Percentiles rank a stretch among this genome's conserved stretches.
phyloP scores from a whole-genome alignment of 2,888 invertebrate species.

The Apotomis capreana region DNA sequence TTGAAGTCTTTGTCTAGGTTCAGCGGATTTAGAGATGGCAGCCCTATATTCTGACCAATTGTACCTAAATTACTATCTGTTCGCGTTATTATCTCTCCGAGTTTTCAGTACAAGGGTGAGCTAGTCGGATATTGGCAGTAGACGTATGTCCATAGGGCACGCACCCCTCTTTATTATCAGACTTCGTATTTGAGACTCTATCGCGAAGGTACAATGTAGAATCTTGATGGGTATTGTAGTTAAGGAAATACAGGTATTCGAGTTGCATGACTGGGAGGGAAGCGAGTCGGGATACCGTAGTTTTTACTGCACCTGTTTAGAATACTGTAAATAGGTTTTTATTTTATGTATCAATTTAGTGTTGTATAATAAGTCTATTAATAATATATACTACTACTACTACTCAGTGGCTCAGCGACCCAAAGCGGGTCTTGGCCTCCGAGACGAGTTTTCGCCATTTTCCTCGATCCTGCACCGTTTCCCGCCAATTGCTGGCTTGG shows the following conservation, averaged over 20 bases:
- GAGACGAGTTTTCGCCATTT: too few relatives aligned
- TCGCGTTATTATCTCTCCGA: slow-evolving; percentile 51
- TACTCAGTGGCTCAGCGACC: too few relatives aligned
- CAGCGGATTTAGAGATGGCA: too few relatives aligned
- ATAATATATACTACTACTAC: too few relatives aligned
- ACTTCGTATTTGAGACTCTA: background rate
- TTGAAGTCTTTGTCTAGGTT: too few relatives aligned
- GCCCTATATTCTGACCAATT: background rate
- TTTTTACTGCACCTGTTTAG: background rate
- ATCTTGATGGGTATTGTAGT: background rate
- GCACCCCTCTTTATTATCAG: slow-evolving; percentile 11
- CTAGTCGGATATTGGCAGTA: slow-evolving; percentile 65
- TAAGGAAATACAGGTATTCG: slow-evolving; percentile 14
- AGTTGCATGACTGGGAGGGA: slow-evolving; percentile 13
- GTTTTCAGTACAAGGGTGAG: slow-evolving; percentile 58
- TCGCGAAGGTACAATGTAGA: background rate
- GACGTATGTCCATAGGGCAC: slow-evolving; percentile 62
- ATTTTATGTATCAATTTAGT: background rate
- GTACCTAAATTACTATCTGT: slow-evolving; percentile 10
- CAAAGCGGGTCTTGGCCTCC: too few relatives aligned
- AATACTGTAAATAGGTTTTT: background rate
- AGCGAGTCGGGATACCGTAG: background rate
- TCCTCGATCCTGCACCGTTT: too few relatives aligned
- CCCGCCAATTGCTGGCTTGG: too few relatives aligned
- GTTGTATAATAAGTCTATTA: too few relatives aligned